A percentile compares a stretch with the other conserved stretches of the same genome.
Conservation (phyloP, 1,140 invertebrate genomes). For the Drosophila orena region DNA sequence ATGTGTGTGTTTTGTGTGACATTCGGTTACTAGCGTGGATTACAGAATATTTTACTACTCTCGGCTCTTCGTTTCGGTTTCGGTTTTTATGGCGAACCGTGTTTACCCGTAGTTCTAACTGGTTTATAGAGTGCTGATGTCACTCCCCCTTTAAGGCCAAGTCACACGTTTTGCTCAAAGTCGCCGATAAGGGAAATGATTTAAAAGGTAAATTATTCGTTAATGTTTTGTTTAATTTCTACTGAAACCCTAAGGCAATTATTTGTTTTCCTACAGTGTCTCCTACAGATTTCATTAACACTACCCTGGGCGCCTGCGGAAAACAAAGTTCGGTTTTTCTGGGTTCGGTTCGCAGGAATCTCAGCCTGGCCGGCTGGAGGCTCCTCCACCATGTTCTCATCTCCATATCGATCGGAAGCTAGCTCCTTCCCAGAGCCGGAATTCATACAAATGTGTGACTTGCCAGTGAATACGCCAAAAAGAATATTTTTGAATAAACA, state of each 20-base stretch:
- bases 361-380: conserved; percentile 32
- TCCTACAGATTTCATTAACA: conserved; percentile 38
- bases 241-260: conserved; percentile 81
- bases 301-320: conserved; percentile 32
- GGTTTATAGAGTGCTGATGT: conserved; percentile 58
- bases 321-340: conserved; percentile 38
- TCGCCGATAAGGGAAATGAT: conserved; percentile 45
- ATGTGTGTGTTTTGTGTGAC: conserved; percentile 37
- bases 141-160: conserved; percentile 50
- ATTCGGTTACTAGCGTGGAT: conserved; percentile 47
- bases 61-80: conserved; percentile 18
- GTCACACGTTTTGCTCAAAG: conserved; percentile 61
- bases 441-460: conserved; percentile 42
- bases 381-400: conserved; percentile 15
- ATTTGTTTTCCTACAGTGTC: conserved; percentile 48
- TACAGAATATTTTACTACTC: conserved; percentile 46
- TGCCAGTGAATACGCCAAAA: conserved; percentile 21
- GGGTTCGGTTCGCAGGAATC: conserved; percentile 28
- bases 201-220: conserved; percentile 44
- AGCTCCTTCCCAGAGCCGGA: conserved; percentile 11
- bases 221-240: conserved; percentile 58
- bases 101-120: conserved; percentile 73
- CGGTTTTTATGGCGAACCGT: conserved; percentile 21
- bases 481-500: conserved; percentile 2
- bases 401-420: conserved; percentile 28